A percentile compares a stretch with the other conserved stretches of the same genome.
Evolutionary conservation across 2,797 vertebrate species (phyloP).

Genomic region (Sarcoramphus papa): DNA sequence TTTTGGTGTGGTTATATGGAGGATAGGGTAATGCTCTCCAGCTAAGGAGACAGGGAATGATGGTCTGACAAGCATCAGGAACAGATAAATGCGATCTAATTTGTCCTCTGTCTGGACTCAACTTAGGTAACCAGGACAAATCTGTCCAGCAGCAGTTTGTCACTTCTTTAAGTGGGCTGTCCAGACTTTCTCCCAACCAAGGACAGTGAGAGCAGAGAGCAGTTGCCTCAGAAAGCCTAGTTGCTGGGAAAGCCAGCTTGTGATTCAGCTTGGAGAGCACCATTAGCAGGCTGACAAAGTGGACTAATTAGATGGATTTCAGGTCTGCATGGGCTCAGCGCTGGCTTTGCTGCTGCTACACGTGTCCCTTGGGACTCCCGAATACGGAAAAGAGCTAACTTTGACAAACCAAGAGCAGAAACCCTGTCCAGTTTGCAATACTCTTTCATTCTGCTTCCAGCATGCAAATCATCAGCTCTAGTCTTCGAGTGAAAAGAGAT

Average conservation of each 20-base stretch:
- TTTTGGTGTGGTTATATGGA: not conserved
- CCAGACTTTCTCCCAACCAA: not conserved
- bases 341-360: not conserved
- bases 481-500: not conserved
- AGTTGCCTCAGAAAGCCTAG: not conserved
- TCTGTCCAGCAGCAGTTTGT: not conserved
- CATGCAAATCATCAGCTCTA: not conserved
- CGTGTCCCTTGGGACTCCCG: not conserved
- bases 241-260: not conserved
- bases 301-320: not conserved
- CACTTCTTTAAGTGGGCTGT: not conserved
- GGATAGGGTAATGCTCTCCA: not conserved
- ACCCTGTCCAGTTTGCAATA: not conserved
- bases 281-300: not conserved
- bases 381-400: not conserved
- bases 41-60: not conserved
- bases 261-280: not conserved
- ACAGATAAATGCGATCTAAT: not conserved
- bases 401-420: not conserved
- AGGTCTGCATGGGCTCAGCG: not conserved
- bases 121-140: not conserved
- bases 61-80: not conserved
- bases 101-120: slow-evolving; percentile 12
- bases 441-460: not conserved
- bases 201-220: not conserved